A percentile compares a stretch with the other conserved stretches of the same genome.
phyloP scores from a whole-genome alignment of 2,113 vertebrate species.

The Tupaia chinensis region DNA sequence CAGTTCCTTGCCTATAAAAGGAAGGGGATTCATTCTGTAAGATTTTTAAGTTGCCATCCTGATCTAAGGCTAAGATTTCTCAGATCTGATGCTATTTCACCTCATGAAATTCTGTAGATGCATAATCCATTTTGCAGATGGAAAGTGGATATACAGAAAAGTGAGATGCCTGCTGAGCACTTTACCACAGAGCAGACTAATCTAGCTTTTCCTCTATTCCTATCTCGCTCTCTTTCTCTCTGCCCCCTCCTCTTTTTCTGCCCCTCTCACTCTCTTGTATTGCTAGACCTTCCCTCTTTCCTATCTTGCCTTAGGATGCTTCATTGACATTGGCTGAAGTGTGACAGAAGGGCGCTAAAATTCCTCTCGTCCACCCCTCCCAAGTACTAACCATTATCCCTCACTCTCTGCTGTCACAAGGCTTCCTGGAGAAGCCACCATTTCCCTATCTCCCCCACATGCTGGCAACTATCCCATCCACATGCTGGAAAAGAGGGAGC shows the following conservation, averaged over 20 bases:
- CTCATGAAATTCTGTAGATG: not conserved
- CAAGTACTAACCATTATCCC: not conserved
- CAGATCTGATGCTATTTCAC: slow-evolving; percentile 27
- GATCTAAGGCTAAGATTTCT: not conserved
- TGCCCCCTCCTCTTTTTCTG: not conserved
- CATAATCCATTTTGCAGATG: not conserved
- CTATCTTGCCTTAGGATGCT: not conserved
- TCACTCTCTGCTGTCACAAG: not conserved
- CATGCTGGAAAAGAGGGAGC: not conserved
- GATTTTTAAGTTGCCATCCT: slow-evolving; percentile 5
- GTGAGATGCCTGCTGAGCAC: not conserved
- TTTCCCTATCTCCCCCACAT: slow-evolving; percentile 41
- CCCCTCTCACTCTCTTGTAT: not conserved
- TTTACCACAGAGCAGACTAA: not conserved
- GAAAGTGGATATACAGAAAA: slow-evolving; percentile 21
- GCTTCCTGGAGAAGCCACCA: not conserved
- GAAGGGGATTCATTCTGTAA: not conserved
- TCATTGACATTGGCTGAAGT: not conserved
- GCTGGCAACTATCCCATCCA: not conserved
- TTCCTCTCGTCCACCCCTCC: not conserved
- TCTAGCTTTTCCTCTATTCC: not conserved
- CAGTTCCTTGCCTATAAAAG: not conserved
- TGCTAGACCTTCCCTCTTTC: not conserved
- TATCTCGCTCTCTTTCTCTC: not conserved
- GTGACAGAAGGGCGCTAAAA: not conserved